These are phyloP conservation scores for Contarinia nasturtii DNA, from an alignment of 1,140 invertebrate species.

Conservation along the genomic window DNA sequence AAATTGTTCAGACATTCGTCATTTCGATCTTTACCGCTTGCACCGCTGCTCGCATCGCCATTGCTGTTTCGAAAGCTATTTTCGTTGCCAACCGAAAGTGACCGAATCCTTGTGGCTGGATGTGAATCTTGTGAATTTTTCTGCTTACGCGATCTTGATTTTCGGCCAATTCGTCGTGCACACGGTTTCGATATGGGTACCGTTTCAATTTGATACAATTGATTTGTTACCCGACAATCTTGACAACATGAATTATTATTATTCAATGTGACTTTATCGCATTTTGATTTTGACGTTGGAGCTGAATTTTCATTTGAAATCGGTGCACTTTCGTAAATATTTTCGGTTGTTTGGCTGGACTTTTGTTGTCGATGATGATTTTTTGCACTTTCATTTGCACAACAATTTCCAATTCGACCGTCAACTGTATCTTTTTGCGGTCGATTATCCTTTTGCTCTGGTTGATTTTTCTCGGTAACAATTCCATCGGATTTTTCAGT, in stretches of 20 bases:
- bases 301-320: too few relatives aligned
- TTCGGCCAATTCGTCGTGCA: slow-evolving; percentile 1
- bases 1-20: slow-evolving; percentile 34
- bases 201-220: background rate
- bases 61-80: slow-evolving; percentile 6
- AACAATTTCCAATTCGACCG: too few relatives aligned
- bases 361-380: background rate
- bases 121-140: slow-evolving; percentile 17
- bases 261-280: slow-evolving; percentile 4
- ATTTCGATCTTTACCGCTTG: slow-evolving; percentile 3
- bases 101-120: slow-evolving; percentile 17
- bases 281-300: too few relatives aligned
- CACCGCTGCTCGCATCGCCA: background rate
- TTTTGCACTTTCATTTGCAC: background rate
- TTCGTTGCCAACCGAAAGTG: slow-evolving; percentile 22
- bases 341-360: background rate
- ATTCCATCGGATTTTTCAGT: too few relatives aligned
- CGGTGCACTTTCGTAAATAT: background rate
- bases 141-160: slow-evolving; percentile 5
- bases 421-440: too few relatives aligned
- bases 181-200: background rate
- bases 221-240: background rate
- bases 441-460: too few relatives aligned
- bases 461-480: too few relatives aligned
- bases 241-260: slow-evolving; percentile 1